Conservation (phyloP, 2,888 invertebrate species). For the Thecocarcelia acutangulata region DNA sequence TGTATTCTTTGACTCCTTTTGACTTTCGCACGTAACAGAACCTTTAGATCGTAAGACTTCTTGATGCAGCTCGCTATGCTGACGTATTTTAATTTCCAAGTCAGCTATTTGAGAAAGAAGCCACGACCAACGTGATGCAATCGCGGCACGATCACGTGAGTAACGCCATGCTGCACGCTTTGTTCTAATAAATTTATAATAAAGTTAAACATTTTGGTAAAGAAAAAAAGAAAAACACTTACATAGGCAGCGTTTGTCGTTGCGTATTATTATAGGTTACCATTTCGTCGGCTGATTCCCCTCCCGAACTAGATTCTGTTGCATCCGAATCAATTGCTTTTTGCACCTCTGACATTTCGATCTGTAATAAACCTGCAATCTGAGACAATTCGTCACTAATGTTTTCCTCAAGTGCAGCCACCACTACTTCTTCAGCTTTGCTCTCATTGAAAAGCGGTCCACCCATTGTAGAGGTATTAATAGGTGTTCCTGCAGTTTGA, state of each 20-base stretch:
- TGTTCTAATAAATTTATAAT: conserved; percentile 83
- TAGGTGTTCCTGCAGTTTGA: conserved; percentile 43
- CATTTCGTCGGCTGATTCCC: conserved; percentile 96
- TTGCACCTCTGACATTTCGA: conserved; percentile 88
- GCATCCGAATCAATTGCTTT: conserved; percentile 94
- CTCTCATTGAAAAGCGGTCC: conserved; percentile 41
- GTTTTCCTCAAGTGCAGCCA: conserved; percentile 81
- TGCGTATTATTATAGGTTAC: conserved; percentile 89
- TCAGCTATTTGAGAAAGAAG: conserved; percentile 95
- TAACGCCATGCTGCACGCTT: conserved; percentile 92
- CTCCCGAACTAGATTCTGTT: conserved; percentile 96
- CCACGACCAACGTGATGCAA: conserved; percentile 95
- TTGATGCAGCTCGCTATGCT: conserved; percentile 90
- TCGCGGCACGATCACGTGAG: conserved; percentile 89
- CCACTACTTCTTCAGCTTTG: conserved; percentile 75
- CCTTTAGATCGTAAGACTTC: conserved; percentile 86
- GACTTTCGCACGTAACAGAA: conserved; percentile 82
- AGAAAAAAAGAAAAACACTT: conserved; percentile 82
- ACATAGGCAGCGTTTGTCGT: conserved; percentile 90
- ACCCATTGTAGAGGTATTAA: conserved; percentile 28
- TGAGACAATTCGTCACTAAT: conserved; percentile 85
- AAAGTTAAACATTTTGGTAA: neutral
- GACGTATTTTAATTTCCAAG: conserved; percentile 93
- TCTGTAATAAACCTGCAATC: conserved; percentile 87
- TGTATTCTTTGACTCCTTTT: conserved; percentile 42